These are phyloP conservation scores for Acipenser ruthenus DNA, from an alignment of 2,797 vertebrate species.

Conservation along the genomic window DNA sequence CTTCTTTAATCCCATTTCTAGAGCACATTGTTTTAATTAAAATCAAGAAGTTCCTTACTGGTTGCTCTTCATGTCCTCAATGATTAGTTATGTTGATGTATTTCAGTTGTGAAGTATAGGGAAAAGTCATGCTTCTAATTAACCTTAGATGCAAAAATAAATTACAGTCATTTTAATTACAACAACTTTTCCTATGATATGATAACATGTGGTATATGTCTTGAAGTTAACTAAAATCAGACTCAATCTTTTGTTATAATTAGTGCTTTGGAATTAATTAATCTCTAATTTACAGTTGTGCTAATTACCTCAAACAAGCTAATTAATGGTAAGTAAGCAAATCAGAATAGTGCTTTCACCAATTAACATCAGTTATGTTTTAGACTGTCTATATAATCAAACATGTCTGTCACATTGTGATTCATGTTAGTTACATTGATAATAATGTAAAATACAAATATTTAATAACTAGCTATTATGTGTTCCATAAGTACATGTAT, in stretches of 20 bases:
- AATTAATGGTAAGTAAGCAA: constrained; percentile 45
- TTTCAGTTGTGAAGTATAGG: constrained; percentile 40
- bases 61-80: constrained; percentile 52
- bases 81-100: constrained; percentile 46
- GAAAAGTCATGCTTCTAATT: constrained; percentile 53
- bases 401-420: too few species aligned
- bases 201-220: constrained; percentile 34
- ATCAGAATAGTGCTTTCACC: constrained; percentile 30
- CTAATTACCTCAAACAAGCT: constrained; percentile 30
- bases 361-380: constrained; percentile 20
- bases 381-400: not conserved
- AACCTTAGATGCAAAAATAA: constrained; percentile 53
- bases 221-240: constrained; percentile 37
- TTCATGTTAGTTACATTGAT: too few species aligned
- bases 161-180: constrained; percentile 56
- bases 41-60: constrained; percentile 52
- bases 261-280: constrained; percentile 54
- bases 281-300: constrained; percentile 48
- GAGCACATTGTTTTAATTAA: constrained; percentile 57
- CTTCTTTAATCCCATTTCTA: constrained; percentile 57
- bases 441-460: too few species aligned
- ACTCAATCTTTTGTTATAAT: constrained; percentile 61
- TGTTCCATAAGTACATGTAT: too few species aligned
- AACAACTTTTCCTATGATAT: constrained; percentile 31
- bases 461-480: too few species aligned